Evolutionary conservation across 2,797 vertebrate genomes (phyloP).

Genomic region (Eleutherodactylus coqui): DNA sequence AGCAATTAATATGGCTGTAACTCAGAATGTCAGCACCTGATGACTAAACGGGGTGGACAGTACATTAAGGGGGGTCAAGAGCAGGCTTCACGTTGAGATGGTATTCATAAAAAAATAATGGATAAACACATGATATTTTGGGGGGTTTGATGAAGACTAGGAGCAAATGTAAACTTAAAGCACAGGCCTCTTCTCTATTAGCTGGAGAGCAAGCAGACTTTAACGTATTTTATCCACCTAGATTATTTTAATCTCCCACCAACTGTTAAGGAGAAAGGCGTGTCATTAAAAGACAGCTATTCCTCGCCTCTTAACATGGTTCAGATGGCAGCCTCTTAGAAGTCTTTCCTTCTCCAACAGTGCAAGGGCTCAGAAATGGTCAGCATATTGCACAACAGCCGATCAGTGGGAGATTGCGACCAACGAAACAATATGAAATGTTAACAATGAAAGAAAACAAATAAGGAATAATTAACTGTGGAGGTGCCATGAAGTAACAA

Average conservation of each 20-base stretch:
- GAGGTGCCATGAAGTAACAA: background rate
- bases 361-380: constrained; percentile 80
- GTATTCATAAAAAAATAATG: constrained; percentile 74
- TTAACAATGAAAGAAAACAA: background rate
- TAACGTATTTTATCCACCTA: constrained; percentile 79
- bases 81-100: constrained; percentile 79
- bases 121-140: constrained; percentile 70
- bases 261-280: constrained; percentile 85
- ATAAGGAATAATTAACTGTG: constrained; percentile 14
- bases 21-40: constrained; percentile 89
- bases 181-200: constrained; percentile 74
- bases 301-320: constrained; percentile 77
- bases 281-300: constrained; percentile 79
- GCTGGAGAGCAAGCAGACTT: constrained; percentile 71
- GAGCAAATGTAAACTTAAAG: constrained; percentile 50
- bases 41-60: constrained; percentile 82
- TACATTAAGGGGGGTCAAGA: constrained; percentile 84
- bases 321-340: constrained; percentile 71
- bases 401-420: constrained; percentile 70
- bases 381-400: constrained; percentile 74
- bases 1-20: constrained; percentile 96
- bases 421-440: constrained; percentile 70
- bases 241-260: constrained; percentile 92
- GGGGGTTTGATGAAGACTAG: constrained; percentile 57
- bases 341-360: constrained; percentile 76